Base-by-base conservation (phyloP, 2,888 invertebrate species). In the Melinaea menophilus region DNA sequence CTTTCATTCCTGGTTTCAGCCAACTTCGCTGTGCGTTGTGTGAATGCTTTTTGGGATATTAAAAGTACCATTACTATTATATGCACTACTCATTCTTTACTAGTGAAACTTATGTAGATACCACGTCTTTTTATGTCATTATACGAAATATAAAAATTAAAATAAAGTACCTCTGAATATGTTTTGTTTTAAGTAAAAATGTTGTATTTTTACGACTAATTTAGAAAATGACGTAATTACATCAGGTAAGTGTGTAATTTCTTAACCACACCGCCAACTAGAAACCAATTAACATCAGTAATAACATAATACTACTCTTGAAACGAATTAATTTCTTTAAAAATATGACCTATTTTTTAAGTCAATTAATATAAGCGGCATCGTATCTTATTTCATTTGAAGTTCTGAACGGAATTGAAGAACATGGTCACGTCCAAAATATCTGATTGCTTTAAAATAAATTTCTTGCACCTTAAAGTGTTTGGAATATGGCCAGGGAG, bases 401-500 rank as follows among this genome's bases (percentile, higher is more conserved):
- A 31, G 31, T 31, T 22, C 3, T 51, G 2, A 51, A 11, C 5
- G 41, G 13, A 22, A n/a, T 46, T 58, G 13, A 72, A 65, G 54
- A 81, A 73, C 51, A 71, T 71, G 68, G 57, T 60, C n/a, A 22
- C 41, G 12, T 56, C 34, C 46, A 56, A 64, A 22, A 51, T 71
- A 56, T 80, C 84, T 0, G 75, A 78, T 35, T 74, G 79, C 60
- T 88, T 86, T 63, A 73, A 78, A 48, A 68, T 71, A 3, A 85
- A 81, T 71, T 76, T 78, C 12, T 65, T 74, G 46, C 70, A 69
- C 58, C 80, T 80, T 70, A 82, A 80, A 69, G 58, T 85, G 47
- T 85, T 87, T 58, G 86, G 82, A 0, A 37, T 86, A 48, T 87
- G 85, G 85, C 73, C 80, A 2, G 83, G 81, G 33, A 73, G 66